Evolutionary conservation across 2,113 vertebrate genomes (phyloP).

Genomic region (Petroica traversi): DNA sequence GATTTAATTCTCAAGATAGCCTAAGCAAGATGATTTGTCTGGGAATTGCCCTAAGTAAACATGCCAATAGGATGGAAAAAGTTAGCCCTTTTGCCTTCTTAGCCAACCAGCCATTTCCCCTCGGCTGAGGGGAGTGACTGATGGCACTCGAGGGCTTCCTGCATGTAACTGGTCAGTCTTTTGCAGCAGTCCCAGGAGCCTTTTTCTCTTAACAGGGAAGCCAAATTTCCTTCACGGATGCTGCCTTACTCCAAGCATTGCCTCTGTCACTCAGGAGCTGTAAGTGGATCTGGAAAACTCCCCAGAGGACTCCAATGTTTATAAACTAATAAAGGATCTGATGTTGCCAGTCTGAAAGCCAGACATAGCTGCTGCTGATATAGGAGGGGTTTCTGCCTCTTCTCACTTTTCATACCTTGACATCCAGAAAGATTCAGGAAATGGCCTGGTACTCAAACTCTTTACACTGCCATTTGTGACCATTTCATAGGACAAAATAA

Average conservation of each 20-base stretch:
- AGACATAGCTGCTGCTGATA: not conserved
- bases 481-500: not conserved
- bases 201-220: constrained; percentile 27
- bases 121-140: not conserved
- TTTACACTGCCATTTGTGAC: not conserved
- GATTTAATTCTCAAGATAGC: not conserved
- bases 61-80: not conserved
- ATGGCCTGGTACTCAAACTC: not conserved
- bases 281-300: constrained; percentile 17
- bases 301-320: not conserved
- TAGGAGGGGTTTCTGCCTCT: not conserved
- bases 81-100: not conserved
- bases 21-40: not conserved
- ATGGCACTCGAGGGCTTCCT: not conserved
- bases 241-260: not conserved
- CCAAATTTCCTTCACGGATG: constrained; percentile 9
- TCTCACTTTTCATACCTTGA: not conserved
- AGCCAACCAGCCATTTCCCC: not conserved
- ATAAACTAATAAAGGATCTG: constrained; percentile 25
- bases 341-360: constrained; percentile 12
- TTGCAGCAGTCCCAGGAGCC: not conserved
- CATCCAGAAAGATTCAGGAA: not conserved
- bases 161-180: not conserved
- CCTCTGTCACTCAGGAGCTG: not conserved
- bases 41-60: not conserved